Base-by-base conservation (phyloP, 2,797 vertebrate species). In the Gouania willdenowi region DNA sequence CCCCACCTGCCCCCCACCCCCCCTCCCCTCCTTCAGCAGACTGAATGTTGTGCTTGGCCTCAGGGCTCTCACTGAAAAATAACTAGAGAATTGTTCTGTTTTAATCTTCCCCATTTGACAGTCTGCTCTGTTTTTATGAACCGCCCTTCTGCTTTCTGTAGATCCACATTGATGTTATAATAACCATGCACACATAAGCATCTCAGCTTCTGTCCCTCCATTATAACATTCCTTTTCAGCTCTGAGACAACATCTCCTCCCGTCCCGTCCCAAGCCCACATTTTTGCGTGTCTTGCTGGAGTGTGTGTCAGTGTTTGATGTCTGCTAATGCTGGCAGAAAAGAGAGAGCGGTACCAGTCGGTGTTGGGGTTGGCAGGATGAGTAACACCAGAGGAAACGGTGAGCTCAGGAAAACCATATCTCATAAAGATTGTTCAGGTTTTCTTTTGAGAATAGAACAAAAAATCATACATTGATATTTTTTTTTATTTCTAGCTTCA, bases 41-140 rank as follows among this genome's bases (percentile, higher is more conserved):
- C 17, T 47, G 38, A 59, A 41, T 57, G 39, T 43, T 66, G 62
- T 63, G 44, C 51, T 67, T 74, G 54, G 26, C 56, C 52, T 47
- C 24, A 13, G 3, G 60, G 62, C 67, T 60, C 30, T 27, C 14
- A 0, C 52, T 48, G 44, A 42, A 51, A 56, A 47, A 60, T 53
- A 54, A 71, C 49, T 25, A 34, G 19, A 27, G 13, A 26, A 42
- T 53, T 3, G 2, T 8, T 38, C 23, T 43, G 28, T 24, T n/a
- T n/a, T n/a, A n/a, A n/a, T n/a, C 30, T 41, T 33, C 18, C 18
- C 37, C 27, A 23, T 33, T 28, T 19, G 19, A n/a, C 31, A 27
- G 35, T 32, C 28, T 28, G 18, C 49, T 3, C 21, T 8, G 21
- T 12, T 65, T 51, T 56, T 21, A 36, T 47, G 42, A 68, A 29